These are phyloP conservation scores for Bergia puertoricense DNA, from an alignment of 92 coral and sea anemone species.

Conservation along the genomic window DNA sequence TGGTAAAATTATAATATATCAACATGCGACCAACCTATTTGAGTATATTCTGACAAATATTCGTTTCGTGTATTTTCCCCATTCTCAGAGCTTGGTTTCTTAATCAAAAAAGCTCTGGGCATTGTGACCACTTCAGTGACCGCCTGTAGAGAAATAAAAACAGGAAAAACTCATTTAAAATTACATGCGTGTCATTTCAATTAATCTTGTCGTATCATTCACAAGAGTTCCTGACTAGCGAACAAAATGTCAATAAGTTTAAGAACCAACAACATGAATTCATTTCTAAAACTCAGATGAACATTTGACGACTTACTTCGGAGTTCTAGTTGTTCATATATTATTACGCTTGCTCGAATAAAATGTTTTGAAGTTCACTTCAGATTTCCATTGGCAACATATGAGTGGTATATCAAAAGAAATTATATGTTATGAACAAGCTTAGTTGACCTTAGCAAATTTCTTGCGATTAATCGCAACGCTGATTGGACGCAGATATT, in stretches of 20 bases:
- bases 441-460: slow-evolving; percentile 18
- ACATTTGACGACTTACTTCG: slow-evolving; percentile 2
- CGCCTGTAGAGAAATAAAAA: slow-evolving; percentile 4
- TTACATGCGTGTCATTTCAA: slow-evolving; percentile 28
- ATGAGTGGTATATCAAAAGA: slow-evolving; percentile 12
- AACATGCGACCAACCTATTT: slow-evolving; percentile 20
- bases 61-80: not conserved
- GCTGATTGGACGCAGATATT: slow-evolving; percentile 61
- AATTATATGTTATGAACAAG: slow-evolving; percentile 10
- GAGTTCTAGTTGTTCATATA: slow-evolving; percentile 1
- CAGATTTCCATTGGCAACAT: slow-evolving; percentile 17
- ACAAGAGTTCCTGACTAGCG: not conserved
- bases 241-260: slow-evolving; percentile 20
- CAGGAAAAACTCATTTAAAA: slow-evolving; percentile 23
- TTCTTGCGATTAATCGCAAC: slow-evolving; percentile 19
- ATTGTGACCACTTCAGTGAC: slow-evolving; percentile 6
- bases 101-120: slow-evolving; percentile 43
- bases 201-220: slow-evolving; percentile 18
- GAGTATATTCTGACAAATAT: not conserved
- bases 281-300: not conserved
- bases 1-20: slow-evolving; percentile 20
- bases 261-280: not conserved
- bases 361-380: not conserved
- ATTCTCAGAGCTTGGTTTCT: slow-evolving; percentile 16
- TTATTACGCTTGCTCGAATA: slow-evolving; percentile 6